A percentile compares a stretch with the other conserved stretches of the same genome.
phyloP scores from a whole-genome alignment of 2,797 vertebrate species.

The Anniella stebbinsi region DNA sequence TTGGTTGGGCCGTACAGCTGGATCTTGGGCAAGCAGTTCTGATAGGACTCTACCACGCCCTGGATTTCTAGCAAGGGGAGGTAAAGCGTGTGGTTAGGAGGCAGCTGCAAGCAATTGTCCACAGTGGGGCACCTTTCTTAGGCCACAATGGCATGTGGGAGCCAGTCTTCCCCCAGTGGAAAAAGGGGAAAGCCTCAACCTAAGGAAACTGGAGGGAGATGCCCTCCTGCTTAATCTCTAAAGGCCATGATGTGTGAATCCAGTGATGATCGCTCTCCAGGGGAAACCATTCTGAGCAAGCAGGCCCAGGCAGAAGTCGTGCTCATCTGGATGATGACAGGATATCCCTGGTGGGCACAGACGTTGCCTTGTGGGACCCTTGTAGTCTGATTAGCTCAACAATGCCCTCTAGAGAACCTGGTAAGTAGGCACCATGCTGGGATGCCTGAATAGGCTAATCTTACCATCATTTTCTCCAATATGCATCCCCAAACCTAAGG shows the following conservation, averaged over 20 bases:
- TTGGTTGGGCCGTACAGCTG: constrained; percentile 97
- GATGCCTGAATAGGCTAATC: too few relatives aligned
- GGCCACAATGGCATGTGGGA: too few relatives aligned
- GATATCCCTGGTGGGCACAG: neutral
- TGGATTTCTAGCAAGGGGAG: constrained; percentile 85
- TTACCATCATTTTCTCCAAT: too few relatives aligned
- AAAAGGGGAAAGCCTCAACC: neutral
- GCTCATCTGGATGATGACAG: neutral
- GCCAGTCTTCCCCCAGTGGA: neutral
- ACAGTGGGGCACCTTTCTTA: neutral
- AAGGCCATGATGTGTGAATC: too few relatives aligned
- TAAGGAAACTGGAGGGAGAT: neutral
- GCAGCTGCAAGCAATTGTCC: neutral
- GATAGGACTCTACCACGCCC: constrained; percentile 96
- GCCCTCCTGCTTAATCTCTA: neutral
- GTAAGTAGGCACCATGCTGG: too few relatives aligned
- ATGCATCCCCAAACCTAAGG: too few relatives aligned
- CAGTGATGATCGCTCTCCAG: neutral
- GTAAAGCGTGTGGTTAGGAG: neutral
- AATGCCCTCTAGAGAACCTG: too few relatives aligned
- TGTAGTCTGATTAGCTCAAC: too few relatives aligned
- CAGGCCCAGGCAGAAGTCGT: neutral
- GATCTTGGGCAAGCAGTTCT: constrained; percentile 95
- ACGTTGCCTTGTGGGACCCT: too few relatives aligned
- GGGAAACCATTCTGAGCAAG: neutral